These are phyloP conservation scores for Micronisus gabar DNA, from an alignment of 2,113 vertebrate species.

Conservation along the genomic window DNA sequence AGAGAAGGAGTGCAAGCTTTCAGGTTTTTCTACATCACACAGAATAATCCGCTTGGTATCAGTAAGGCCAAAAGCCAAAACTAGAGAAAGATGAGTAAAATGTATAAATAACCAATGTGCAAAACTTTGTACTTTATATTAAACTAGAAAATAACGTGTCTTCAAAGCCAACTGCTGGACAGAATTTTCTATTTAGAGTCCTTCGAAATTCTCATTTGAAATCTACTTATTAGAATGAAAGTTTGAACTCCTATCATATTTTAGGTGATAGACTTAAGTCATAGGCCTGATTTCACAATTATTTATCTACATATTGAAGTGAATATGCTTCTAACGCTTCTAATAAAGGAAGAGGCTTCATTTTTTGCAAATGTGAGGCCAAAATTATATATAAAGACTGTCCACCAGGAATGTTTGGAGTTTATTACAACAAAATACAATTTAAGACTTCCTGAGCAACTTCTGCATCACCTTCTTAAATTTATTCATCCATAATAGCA, in stretches of 20 bases:
- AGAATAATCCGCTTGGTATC: constrained; percentile 92
- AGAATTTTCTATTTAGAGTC: neutral
- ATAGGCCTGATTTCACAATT: neutral
- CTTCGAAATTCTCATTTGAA: neutral
- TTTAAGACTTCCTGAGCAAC: neutral
- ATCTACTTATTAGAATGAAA: neutral
- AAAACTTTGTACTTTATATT: neutral
- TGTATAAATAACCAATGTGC: neutral
- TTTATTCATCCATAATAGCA: neutral
- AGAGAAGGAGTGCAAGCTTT: constrained; percentile 90
- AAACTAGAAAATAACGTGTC: neutral
- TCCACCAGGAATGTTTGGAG: neutral
- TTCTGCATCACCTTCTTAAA: neutral
- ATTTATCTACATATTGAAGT: neutral
- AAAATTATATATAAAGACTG: neutral
- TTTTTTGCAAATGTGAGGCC: neutral
- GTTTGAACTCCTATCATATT: neutral
- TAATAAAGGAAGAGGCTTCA: neutral
- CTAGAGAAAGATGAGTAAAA: constrained; percentile 65
- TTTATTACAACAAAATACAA: neutral
- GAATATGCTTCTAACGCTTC: neutral
- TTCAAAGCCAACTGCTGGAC: neutral
- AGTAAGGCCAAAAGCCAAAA: constrained; percentile 90
- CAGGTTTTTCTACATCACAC: constrained; percentile 96
- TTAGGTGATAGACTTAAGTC: neutral